Percentiles rank a stretch among this genome's conserved stretches.
phyloP scores from a whole-genome alignment of 1,140 invertebrate species.

The Atopsyche davidsoni region DNA sequence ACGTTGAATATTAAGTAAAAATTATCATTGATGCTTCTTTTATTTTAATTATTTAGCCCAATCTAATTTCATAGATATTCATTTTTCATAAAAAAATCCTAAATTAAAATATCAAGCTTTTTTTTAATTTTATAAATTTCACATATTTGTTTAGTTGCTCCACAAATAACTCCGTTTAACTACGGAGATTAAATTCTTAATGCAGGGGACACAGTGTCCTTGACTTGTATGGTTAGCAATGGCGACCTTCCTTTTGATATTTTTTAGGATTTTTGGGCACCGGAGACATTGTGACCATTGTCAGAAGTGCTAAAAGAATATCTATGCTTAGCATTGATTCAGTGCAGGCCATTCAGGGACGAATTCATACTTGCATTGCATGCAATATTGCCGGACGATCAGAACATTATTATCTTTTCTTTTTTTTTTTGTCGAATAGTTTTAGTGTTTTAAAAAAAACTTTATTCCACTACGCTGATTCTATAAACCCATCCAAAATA shows the following conservation, averaged over 20 bases:
- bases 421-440: too few relatives aligned
- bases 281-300: conserved; percentile 37
- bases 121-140: too few relatives aligned
- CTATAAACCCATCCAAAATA: too few relatives aligned
- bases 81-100: too few relatives aligned
- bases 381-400: conserved; percentile 49
- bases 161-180: conserved; percentile 57
- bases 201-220: conserved; percentile 49
- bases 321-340: conserved; percentile 55
- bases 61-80: too few relatives aligned
- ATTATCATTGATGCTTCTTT: too few relatives aligned
- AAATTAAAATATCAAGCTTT: too few relatives aligned
- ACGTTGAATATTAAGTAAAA: too few relatives aligned
- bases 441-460: too few relatives aligned
- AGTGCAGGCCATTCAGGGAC: conserved; percentile 43
- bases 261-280: conserved; percentile 50
- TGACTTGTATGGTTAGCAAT: conserved; percentile 57
- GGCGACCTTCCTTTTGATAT: conserved; percentile 63
- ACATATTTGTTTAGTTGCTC: conserved; percentile 53
- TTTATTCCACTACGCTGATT: too few relatives aligned
- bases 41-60: too few relatives aligned
- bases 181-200: conserved; percentile 57
- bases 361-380: conserved; percentile 56
- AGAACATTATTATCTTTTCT: conserved; percentile 22
- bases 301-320: conserved; percentile 46